Base-by-base conservation (phyloP, 2,888 invertebrate species). In the Polydrusus pterygomalis region DNA sequence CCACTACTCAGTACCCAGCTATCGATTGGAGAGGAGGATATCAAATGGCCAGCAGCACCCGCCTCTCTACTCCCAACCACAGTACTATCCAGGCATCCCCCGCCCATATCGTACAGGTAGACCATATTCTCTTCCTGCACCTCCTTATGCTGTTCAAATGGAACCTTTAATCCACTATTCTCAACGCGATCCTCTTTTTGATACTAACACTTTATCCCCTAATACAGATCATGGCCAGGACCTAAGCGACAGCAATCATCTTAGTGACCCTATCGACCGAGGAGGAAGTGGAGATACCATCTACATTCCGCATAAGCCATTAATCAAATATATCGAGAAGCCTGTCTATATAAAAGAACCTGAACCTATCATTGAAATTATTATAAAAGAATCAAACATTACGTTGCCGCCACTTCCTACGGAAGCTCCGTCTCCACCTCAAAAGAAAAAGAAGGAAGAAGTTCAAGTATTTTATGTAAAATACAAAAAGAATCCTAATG, bases 401-500 rank as follows among this genome's bases (percentile, higher is more conserved):
- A 91, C 94, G 0, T 85, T 95, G 1, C 93, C 95, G 1, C 91
- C 93, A 1, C 90, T 91, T 5, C 90, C 91, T 0, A 88, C 88
- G 0, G 88, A 89, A 0, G 86, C 88, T 6, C 88, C 90, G 9
- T 90, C 89, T 1, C 89, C 89, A 15, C 87, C 90, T 0, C 89
- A 88, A 17, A 90, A 90, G 78, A 90, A 91, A 79, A 91, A 91
- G 80, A 95, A 95, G 84, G 96, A 96, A 84, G 95, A 96, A 34
- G 95, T 96, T 47, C 96, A 96, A 83, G 96, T 96, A 0, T 96
- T 95, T 85, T 96, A 96, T 84, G 96, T 96, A 0, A 96, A 96
- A 87, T 96, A 96, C 85, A 95, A 95, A 85, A 96, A 96, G 86
- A 95, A 96, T 83, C 94, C 91, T 0, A 89, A 92, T 81, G 91